Conservation (phyloP, 2,888 invertebrate species). For the Drosophila macrospina region DNA sequence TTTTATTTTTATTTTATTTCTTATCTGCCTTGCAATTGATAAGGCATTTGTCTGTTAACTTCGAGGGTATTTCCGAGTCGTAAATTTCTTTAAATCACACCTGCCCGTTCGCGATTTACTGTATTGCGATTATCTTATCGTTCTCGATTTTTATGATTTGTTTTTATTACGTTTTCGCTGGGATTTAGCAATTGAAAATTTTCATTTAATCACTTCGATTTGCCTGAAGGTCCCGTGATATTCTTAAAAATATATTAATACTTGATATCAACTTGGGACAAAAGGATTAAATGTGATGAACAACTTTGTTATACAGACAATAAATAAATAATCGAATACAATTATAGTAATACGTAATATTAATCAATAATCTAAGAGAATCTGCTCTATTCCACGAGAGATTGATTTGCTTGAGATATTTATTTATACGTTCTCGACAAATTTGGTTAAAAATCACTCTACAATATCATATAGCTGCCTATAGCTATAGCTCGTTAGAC, state of each 20-base stretch:
- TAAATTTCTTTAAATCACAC: constrained; percentile 65
- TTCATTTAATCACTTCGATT: constrained; percentile 18
- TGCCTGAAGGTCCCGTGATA: constrained; percentile 17
- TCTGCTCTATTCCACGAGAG: too few species aligned
- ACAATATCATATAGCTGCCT: too few species aligned
- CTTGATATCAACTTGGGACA: constrained; percentile 5
- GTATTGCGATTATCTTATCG: constrained; percentile 66
- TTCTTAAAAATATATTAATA: neutral
- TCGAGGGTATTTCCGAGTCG: constrained; percentile 47
- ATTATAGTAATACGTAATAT: too few species aligned
- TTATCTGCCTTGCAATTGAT: constrained; percentile 34
- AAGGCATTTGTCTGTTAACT: constrained; percentile 37
- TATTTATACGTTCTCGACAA: too few species aligned
- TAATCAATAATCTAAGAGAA: too few species aligned
- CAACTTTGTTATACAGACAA: neutral
- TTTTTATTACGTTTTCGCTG: constrained; percentile 53
- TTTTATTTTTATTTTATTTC: neutral
- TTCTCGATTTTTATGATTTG: constrained; percentile 52
- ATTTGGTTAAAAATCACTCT: too few species aligned
- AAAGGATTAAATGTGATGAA: neutral
- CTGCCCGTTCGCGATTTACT: constrained; percentile 49
- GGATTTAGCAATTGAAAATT: constrained; percentile 45
- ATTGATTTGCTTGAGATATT: too few species aligned
- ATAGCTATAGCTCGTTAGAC: too few species aligned
- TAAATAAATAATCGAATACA: too few species aligned